Evolutionary conservation across 1,140 invertebrate species (phyloP).

Genomic region (Dendrolimus kikuchii): DNA sequence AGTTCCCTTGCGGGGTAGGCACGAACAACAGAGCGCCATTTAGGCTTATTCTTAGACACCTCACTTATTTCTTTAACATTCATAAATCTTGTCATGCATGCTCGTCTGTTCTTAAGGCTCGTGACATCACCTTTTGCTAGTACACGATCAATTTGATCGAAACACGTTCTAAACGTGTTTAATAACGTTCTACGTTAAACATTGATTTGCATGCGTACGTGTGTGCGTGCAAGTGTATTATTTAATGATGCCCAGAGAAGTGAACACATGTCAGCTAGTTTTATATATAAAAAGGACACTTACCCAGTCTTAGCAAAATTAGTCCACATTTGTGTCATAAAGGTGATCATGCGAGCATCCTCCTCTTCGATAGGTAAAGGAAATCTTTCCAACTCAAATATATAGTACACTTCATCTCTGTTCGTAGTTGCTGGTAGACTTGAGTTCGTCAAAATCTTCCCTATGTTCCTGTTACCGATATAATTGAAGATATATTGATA

Average conservation of each 20-base stretch:
- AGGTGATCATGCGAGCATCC: conserved; percentile 49
- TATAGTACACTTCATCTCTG: conserved; percentile 53
- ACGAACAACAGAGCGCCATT: too few relatives aligned
- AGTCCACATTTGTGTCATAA: conserved; percentile 65
- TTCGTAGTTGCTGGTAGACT: conserved; percentile 45
- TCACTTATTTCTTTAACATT: too few relatives aligned
- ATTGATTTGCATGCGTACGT: too few relatives aligned
- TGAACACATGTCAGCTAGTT: not conserved
- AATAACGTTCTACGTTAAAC: too few relatives aligned
- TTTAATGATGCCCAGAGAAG: too few relatives aligned
- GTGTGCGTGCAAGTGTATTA: not conserved
- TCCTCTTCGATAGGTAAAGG: conserved; percentile 51
- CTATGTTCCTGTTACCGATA: conserved; percentile 52
- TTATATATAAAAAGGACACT: conserved; percentile 20
- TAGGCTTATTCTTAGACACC: too few relatives aligned
- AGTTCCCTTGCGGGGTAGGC: too few relatives aligned
- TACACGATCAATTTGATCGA: too few relatives aligned
- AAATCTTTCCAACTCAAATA: conserved; percentile 53
- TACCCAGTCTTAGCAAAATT: conserved; percentile 68
- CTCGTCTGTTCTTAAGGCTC: too few relatives aligned
- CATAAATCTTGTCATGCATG: too few relatives aligned
- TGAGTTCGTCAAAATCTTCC: conserved; percentile 48
- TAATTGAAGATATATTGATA: conserved; percentile 55
- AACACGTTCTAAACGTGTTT: too few relatives aligned
- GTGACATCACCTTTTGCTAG: too few relatives aligned